Conservation (phyloP, 2,113 vertebrate genomes). For the Pteropus alecto region DNA sequence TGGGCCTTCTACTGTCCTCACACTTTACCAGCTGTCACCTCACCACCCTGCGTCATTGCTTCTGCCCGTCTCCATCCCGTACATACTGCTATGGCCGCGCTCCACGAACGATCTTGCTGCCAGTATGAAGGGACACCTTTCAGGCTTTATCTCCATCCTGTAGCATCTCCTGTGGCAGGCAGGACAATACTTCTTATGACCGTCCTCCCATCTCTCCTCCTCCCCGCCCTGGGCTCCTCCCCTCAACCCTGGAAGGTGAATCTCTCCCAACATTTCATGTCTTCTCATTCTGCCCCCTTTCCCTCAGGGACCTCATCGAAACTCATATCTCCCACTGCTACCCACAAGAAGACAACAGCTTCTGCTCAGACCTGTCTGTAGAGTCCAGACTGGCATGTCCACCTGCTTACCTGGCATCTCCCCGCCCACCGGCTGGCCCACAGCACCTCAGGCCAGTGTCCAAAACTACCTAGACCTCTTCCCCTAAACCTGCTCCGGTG, state of each 20-base stretch:
- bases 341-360: not conserved
- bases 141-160: not conserved
- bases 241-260: not conserved
- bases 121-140: not conserved
- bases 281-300: not conserved
- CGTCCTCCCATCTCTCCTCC: not conserved
- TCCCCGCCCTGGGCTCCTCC: not conserved
- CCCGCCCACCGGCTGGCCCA: not conserved
- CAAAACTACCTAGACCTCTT: not conserved
- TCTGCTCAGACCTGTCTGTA: not conserved
- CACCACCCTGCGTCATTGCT: fast-evolving
- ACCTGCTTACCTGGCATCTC: not conserved
- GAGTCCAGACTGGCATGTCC: not conserved
- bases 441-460: not conserved
- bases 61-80: not conserved
- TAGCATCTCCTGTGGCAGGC: not conserved
- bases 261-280: not conserved
- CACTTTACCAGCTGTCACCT: fast-evolving
- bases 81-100: not conserved
- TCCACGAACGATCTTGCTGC: not conserved
- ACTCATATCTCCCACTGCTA: not conserved
- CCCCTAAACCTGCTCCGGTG: not conserved
- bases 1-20: not conserved
- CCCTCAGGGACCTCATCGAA: not conserved
- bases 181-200: not conserved